Base-by-base conservation (phyloP, 2,797 vertebrate genomes). In the Percopsis omiscomaycus region DNA sequence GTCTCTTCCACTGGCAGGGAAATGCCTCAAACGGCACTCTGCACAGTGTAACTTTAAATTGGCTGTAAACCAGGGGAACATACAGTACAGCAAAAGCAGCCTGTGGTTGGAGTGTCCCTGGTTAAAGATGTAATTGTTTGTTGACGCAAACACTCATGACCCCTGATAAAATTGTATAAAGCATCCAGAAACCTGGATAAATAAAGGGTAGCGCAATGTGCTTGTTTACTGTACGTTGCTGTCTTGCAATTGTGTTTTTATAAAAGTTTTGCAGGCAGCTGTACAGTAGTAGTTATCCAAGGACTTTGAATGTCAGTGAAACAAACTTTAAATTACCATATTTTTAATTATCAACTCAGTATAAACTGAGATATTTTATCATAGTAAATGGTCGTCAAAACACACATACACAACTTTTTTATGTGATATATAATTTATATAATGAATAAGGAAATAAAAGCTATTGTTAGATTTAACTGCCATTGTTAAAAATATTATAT, bases 1-100 rank as follows among this genome's bases (percentile, higher is more conserved):
- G 79, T 86, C 77, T 54, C 79, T 82, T 60, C 78, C 75, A 79
- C 75, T 65, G 66, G 69, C 72, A 80, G 76, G 54, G 66, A 87
- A 87, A 80, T 79, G 80, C 77, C 83, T 86, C 81, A 72, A 77
- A 81, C 62, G 81, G 51, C 64, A 42, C 37, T 42, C 37, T 42
- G 37, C 37, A 42, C 37, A 42, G 37, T 42, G 37, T 42, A 42
- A 42, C 37, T 42, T 42, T 42, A 42, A 42, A 42, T 42, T 42
- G 37, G 37, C 6, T 42, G 37, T 42, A 42, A 42, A 42, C 37
- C 37, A 10, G 37, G 37, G 37, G 37, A 42, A 42, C 37, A 42
- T 42, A 3, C 37, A 42, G 80, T 42, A 3, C 37, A 42, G 80
- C 71, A 69, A 57, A 66, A 68, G 57, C 51, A 42, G 55, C 42